A percentile compares a stretch with the other conserved stretches of the same genome.
Conservation (phyloP, 2,888 invertebrate genomes). For the Harpalus rubripes region DNA sequence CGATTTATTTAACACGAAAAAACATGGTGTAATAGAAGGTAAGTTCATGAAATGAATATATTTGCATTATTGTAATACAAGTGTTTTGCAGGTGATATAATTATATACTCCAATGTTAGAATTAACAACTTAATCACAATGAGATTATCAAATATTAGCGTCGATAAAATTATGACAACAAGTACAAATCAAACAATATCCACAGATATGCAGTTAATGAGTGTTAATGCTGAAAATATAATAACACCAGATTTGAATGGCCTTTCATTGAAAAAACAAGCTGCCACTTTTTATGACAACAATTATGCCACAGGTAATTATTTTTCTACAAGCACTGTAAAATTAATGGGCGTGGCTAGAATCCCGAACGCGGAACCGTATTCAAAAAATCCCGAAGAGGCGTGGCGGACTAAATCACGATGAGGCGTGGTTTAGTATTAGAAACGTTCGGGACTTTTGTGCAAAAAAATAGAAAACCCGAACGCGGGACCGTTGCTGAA, state of each 20-base stretch:
- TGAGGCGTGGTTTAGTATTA: too few species aligned
- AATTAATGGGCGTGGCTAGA: too few species aligned
- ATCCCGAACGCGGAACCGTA: too few species aligned
- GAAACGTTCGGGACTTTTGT: too few species aligned
- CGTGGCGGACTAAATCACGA: too few species aligned
- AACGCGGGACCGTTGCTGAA: too few species aligned
- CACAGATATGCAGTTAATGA: slow-evolving; percentile 48
- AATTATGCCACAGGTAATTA: slow-evolving; percentile 41
- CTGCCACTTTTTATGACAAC: slow-evolving; percentile 32
- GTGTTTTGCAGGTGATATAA: slow-evolving; percentile 20
- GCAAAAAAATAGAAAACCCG: too few species aligned
- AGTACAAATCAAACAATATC: slow-evolving; percentile 45
- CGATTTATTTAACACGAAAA: slow-evolving; percentile 23
- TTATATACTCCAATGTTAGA: slow-evolving; percentile 28
- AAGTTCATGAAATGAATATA: background rate
- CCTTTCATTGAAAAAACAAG: slow-evolving; percentile 34
- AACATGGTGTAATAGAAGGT: slow-evolving; percentile 11
- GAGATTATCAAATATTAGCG: slow-evolving; percentile 25
- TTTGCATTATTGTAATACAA: background rate
- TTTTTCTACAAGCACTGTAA: background rate
- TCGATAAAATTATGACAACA: slow-evolving; percentile 31
- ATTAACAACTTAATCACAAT: slow-evolving; percentile 43
- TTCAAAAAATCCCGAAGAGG: too few species aligned
- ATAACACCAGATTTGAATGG: slow-evolving; percentile 33
- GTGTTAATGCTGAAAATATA: slow-evolving; percentile 41